phyloP scores from a whole-genome alignment of 2,113 vertebrate species.

The Hoplias malabaricus region DNA sequence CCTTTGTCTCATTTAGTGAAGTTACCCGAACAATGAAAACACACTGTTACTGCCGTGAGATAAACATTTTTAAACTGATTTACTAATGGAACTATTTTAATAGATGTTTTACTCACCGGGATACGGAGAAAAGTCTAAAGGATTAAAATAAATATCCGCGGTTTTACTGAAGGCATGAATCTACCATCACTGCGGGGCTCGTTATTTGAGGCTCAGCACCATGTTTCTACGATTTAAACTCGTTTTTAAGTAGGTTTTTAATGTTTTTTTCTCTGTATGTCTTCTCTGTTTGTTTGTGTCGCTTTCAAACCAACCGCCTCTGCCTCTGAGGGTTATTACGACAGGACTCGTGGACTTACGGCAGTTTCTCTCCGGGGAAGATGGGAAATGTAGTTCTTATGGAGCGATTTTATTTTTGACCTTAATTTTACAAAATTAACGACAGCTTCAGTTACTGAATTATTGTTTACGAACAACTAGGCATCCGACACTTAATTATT shows the following conservation, averaged over 20 bases:
- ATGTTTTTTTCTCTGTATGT: background rate
- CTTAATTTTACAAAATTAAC: too few relatives aligned
- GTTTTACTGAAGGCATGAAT: background rate
- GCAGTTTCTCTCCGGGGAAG: background rate
- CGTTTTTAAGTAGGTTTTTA: background rate
- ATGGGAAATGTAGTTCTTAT: conserved; percentile 21
- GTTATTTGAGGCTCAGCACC: background rate
- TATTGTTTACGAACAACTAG: too few relatives aligned
- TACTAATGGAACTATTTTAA: too few relatives aligned
- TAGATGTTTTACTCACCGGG: background rate
- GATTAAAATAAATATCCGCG: background rate
- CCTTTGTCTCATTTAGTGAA: too few relatives aligned
- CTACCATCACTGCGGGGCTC: background rate
- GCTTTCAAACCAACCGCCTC: conserved; percentile 69
- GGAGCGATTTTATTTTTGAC: too few relatives aligned
- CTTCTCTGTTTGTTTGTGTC: conserved; percentile 22
- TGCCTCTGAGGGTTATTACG: conserved; percentile 47
- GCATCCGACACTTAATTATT: too few relatives aligned
- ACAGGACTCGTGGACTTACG: conserved; percentile 43
- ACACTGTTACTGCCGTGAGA: too few relatives aligned
- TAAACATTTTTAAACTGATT: too few relatives aligned
- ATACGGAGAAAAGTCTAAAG: background rate
- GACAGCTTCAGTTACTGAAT: too few relatives aligned
- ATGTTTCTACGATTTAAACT: background rate
- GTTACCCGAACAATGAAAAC: too few relatives aligned